Conservation (phyloP, 2,113 vertebrate genomes). For the Perca fluviatilis region DNA sequence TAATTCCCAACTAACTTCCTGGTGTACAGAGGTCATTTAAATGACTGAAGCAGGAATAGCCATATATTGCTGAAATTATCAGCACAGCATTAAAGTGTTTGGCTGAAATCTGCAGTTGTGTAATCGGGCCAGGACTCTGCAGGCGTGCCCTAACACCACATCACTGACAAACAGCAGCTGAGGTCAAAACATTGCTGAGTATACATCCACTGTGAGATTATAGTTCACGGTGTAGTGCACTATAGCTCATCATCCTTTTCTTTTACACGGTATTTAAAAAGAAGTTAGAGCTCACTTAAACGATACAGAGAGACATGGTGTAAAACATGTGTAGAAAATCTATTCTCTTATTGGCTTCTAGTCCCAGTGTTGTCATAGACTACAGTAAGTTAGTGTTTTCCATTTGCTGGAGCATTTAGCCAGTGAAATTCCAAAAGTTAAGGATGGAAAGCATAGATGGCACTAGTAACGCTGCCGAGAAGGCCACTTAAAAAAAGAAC, state of each 20-base stretch:
- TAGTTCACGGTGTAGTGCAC: neutral
- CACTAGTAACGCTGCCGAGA: neutral
- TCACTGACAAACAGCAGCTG: constrained; percentile 24
- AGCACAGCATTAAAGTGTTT: neutral
- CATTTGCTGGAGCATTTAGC: constrained; percentile 7
- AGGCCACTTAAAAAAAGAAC: neutral
- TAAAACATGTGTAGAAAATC: neutral
- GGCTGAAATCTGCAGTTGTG: neutral
- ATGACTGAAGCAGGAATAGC: neutral
- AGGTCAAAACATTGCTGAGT: constrained; percentile 13
- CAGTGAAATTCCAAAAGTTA: neutral
- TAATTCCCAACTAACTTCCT: neutral
- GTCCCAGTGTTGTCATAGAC: neutral
- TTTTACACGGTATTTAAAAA: neutral
- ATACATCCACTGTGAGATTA: neutral
- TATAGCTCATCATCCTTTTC: neutral
- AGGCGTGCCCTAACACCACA: neutral
- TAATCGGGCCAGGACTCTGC: constrained; percentile 21
- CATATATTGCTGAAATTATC: neutral
- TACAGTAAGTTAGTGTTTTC: constrained; percentile 1
- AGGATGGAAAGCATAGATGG: neutral
- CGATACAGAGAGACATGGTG: neutral
- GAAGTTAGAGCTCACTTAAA: neutral
- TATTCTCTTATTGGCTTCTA: neutral
- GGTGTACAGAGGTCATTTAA: neutral